A percentile compares a stretch with the other conserved stretches of the same genome.
Conservation (phyloP, 2,888 invertebrate species). For the Phalera bucephala region DNA sequence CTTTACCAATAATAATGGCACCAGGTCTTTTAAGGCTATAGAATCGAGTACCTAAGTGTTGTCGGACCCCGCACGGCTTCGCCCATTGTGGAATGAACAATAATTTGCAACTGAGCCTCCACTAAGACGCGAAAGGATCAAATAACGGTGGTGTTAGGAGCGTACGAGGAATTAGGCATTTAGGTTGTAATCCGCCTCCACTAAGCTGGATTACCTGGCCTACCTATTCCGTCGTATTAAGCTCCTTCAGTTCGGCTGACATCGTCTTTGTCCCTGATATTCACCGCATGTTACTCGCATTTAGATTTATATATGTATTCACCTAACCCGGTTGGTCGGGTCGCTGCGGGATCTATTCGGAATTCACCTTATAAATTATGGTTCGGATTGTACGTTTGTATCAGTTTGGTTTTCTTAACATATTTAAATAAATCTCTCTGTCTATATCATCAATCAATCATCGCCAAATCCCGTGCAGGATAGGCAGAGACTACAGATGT, state of each 20-base stretch:
- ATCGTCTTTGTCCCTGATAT: constrained; percentile 55
- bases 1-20: constrained; percentile 59
- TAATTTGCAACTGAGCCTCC: constrained; percentile 64
- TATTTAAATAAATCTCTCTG: too few relatives aligned
- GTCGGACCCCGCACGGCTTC: constrained; percentile 48
- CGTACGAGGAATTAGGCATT: constrained; percentile 63
- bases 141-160: constrained; percentile 56
- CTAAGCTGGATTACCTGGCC: constrained; percentile 74
- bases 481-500: too few relatives aligned
- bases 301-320: constrained; percentile 56
- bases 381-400: background rate
- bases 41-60: constrained; percentile 47
- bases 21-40: constrained; percentile 52
- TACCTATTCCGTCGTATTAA: constrained; percentile 60
- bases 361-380: constrained; percentile 10
- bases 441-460: background rate
- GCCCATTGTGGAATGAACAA: constrained; percentile 60
- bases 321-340: constrained; percentile 31
- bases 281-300: constrained; percentile 51
- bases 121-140: constrained; percentile 59
- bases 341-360: constrained; percentile 33
- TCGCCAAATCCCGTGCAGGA: too few relatives aligned
- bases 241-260: constrained; percentile 60
- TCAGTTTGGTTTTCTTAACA: too few relatives aligned
- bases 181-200: constrained; percentile 64